A percentile compares a stretch with the other conserved stretches of the same genome.
These are phyloP conservation scores for Yoshiicerus persimilis DNA, from an alignment of 1,140 invertebrate genomes.

Conservation along the genomic window DNA sequence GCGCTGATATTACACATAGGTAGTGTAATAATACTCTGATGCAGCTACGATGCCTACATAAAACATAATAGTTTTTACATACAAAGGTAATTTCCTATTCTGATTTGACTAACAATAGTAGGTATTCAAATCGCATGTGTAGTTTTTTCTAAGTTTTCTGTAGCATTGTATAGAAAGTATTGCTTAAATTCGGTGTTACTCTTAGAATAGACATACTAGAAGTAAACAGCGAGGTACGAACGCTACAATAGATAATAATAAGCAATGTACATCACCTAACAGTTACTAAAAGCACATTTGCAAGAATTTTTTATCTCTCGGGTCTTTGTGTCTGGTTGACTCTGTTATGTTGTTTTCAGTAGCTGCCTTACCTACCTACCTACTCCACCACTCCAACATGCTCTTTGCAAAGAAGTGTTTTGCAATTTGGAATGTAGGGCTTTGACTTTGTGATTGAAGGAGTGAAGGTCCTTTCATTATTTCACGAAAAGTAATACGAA, in stretches of 20 bases:
- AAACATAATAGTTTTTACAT: neutral
- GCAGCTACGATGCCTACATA: no score
- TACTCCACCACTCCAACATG: neutral
- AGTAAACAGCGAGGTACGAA: neutral
- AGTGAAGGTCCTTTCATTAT: neutral
- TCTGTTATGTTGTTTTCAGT: neutral
- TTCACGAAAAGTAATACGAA: neutral
- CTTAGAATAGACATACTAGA: neutral
- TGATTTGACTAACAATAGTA: neutral
- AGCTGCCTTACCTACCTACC: neutral
- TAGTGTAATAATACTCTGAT: no score
- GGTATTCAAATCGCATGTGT: neutral
- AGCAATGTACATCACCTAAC: no score
- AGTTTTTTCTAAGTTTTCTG: neutral
- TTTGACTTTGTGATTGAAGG: conserved; percentile 2
- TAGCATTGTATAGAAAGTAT: neutral
- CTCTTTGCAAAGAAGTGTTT: neutral
- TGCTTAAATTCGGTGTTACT: neutral
- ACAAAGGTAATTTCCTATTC: neutral
- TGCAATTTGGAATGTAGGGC: conserved; percentile 2
- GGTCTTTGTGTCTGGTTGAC: neutral
- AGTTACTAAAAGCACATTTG: neutral
- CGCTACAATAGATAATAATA: neutral
- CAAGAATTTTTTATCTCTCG: neutral
- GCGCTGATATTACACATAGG: no score